Percentiles rank a stretch among this genome's conserved stretches.
phyloP scores from a whole-genome alignment of 2,113 vertebrate genomes.

The Elaphurus davidianus region DNA sequence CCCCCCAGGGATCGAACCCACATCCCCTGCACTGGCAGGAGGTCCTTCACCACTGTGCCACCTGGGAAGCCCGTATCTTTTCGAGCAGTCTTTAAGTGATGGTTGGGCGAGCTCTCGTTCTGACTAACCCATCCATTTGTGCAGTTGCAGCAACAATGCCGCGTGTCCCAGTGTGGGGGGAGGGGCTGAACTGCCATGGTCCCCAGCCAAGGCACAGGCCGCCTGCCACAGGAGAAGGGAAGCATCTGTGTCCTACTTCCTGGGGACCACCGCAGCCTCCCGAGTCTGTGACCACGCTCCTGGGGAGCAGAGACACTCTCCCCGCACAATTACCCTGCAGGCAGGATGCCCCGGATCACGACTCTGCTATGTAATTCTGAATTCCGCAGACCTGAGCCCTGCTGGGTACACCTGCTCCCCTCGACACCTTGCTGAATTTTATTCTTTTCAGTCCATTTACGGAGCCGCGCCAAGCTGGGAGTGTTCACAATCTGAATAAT shows the following conservation, averaged over 20 bases:
- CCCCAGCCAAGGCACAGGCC: background rate
- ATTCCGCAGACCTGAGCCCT: background rate
- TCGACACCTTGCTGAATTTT: background rate
- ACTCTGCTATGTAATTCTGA: background rate
- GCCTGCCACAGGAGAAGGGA: no score
- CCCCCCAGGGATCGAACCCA: background rate
- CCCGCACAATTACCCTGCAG: background rate
- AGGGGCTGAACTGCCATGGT: background rate
- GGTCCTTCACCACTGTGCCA: background rate
- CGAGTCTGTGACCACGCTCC: background rate
- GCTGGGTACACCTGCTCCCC: slow-evolving; percentile 18
- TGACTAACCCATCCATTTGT: background rate
- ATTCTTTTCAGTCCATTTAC: slow-evolving; percentile 29
- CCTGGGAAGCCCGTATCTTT: background rate
- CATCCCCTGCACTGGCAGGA: background rate
- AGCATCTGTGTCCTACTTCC: background rate
- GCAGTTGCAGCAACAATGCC: no score
- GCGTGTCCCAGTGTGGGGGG: no score
- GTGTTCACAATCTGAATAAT: slow-evolving; percentile 34
- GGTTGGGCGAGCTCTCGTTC: background rate
- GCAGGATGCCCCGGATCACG: background rate
- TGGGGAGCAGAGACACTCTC: background rate
- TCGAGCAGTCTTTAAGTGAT: background rate
- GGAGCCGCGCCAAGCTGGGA: background rate
- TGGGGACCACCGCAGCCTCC: background rate